phyloP scores from a whole-genome alignment of 2,797 vertebrate species.

The Leuciscus waleckii region DNA sequence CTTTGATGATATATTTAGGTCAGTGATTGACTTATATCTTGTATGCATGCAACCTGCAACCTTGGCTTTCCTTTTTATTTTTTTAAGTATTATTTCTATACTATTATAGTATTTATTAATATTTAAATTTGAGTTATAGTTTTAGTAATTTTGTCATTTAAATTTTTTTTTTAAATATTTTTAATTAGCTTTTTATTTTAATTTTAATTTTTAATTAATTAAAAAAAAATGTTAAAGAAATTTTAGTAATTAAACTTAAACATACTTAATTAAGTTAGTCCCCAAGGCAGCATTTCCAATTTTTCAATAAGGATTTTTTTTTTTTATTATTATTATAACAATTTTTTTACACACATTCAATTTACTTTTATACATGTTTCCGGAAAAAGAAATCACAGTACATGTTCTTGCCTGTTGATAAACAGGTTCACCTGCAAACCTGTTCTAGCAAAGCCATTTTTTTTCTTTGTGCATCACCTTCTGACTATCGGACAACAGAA shows the following conservation, averaged over 20 bases:
- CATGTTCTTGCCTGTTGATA: not conserved
- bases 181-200: no score
- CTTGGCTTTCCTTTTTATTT: not conserved
- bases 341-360: not conserved
- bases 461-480: not conserved
- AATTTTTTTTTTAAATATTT: no score
- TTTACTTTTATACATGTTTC: not conserved
- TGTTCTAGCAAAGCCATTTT: not conserved
- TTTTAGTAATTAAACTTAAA: no score
- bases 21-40: not conserved
- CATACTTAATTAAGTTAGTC: no score
- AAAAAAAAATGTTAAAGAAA: no score
- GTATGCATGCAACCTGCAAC: no score
- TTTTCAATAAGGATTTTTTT: no score
- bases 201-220: no score
- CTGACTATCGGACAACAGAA: not conserved
- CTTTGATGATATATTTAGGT: not conserved
- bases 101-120: not conserved
- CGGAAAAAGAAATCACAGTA: not conserved
- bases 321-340: no score
- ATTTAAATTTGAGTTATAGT: not conserved
- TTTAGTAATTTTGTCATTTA: not conserved
- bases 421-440: not conserved
- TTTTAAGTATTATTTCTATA: not conserved
- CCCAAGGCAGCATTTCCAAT: no score